Conservation (phyloP, 1,140 invertebrate genomes). For the Stratiolaelaps scimitus region DNA sequence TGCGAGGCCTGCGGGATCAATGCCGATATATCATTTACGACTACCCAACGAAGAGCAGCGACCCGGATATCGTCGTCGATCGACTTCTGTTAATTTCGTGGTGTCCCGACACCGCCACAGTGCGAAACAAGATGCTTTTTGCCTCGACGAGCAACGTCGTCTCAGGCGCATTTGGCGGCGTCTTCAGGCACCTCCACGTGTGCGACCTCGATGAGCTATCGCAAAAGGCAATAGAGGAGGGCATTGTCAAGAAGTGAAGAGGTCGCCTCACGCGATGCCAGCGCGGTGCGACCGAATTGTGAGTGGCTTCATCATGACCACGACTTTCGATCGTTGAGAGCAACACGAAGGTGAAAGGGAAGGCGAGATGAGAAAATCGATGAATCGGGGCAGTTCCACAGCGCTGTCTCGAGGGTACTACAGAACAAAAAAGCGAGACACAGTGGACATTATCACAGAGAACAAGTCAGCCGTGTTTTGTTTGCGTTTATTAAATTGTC, state of each 20-base stretch:
- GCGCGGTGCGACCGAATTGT: too few species aligned
- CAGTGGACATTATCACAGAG: too few species aligned
- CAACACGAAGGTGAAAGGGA: background rate
- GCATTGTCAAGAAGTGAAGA: conserved; percentile 27
- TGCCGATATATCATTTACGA: conserved; percentile 71
- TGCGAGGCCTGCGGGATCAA: conserved; percentile 74
- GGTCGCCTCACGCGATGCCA: too few species aligned
- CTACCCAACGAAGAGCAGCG: conserved; percentile 46
- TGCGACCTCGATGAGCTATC: conserved; percentile 40
- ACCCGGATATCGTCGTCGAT: conserved; percentile 36
- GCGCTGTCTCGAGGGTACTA: too few species aligned
- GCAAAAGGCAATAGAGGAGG: conserved; percentile 36
- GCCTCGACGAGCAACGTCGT: conserved; percentile 88
- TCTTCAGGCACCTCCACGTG: conserved; percentile 86
- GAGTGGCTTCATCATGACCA: too few species aligned
- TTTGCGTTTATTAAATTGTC: too few species aligned
- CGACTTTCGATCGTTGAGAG: too few species aligned
- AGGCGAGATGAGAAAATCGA: background rate
- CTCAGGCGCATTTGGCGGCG: conserved; percentile 83
- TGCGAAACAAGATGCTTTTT: conserved; percentile 99
- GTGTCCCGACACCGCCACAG: conserved; percentile 81
- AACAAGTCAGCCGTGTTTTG: too few species aligned
- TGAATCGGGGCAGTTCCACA: too few species aligned
- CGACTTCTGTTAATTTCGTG: conserved; percentile 82
- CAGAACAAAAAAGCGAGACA: too few species aligned